Evolutionary conservation across 2,797 vertebrate species (phyloP).

Genomic region (Gallinago stenura): DNA sequence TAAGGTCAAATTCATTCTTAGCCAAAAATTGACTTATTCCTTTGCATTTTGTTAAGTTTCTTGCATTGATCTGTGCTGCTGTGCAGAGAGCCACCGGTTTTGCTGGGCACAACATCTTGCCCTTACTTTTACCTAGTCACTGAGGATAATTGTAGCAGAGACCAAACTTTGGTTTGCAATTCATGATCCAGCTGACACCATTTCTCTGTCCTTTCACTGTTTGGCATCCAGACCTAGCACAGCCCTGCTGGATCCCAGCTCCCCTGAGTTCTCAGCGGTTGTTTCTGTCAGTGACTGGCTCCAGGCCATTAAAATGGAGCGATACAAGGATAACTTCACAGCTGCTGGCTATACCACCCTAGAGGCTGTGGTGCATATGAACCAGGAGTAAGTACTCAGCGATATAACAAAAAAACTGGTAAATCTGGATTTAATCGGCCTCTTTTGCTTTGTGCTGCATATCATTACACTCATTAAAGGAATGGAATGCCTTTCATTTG

Average conservation of each 20-base stretch:
- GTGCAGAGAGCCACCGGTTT: background rate
- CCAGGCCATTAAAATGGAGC: slow-evolving; percentile 97
- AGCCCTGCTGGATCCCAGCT: slow-evolving; percentile 91
- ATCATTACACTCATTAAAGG: slow-evolving; percentile 75
- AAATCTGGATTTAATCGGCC: slow-evolving; percentile 82
- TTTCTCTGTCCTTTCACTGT: slow-evolving; percentile 27
- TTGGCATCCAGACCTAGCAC: slow-evolving; percentile 86
- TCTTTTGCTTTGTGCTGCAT: slow-evolving; percentile 77
- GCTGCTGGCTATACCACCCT: slow-evolving; percentile 93
- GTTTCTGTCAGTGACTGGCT: slow-evolving; percentile 96
- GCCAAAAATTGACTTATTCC: background rate
- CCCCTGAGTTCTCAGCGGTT: slow-evolving; percentile 87
- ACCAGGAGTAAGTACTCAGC: slow-evolving; percentile 94
- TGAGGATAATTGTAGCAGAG: background rate
- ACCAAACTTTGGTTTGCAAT: background rate
- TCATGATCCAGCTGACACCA: background rate
- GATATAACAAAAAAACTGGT: slow-evolving; percentile 77
- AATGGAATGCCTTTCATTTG: slow-evolving; percentile 79
- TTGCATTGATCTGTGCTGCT: background rate
- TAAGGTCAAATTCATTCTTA: background rate
- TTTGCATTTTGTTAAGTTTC: background rate
- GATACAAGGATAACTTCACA: slow-evolving; percentile 97
- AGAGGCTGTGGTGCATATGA: slow-evolving; percentile 95
- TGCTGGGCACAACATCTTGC: fast-evolving
- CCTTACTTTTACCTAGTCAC: background rate